Evolutionary conservation across 2,888 invertebrate genomes (phyloP), one percentile per base, ranked within the genome.

Genomic region (Oscheius sp.): DNA sequence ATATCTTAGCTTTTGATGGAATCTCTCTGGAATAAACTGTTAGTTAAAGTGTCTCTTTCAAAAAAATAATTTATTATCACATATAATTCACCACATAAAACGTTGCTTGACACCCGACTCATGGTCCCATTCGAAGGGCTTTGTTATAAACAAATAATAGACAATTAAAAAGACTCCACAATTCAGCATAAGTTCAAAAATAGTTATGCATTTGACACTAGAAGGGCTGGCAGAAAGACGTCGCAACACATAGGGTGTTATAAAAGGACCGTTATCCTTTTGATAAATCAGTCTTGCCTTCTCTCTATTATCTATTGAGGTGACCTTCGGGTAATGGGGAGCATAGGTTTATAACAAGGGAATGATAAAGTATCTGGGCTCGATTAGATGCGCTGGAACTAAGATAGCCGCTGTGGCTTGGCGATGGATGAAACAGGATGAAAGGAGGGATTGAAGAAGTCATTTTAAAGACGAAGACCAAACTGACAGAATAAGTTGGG

Each of bases 361-460:
- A 37, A 95, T 88, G 42, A 98, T 90, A 87, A 95, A 99, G 87
- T 98, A 99, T n/a, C 98, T 90, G 39, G 95, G 90, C 87, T 99
- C 98, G 2, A 99, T 88, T 78, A 98, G 89, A 80, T 91, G 91
- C 84, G 97, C 96, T 8, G 95, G 92, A 0, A 92, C 90, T 12
- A 95, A 87, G 17, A 91, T 91, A 4, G 91, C 84, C 68, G 92
- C 90, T 0, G 72, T 39, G 20, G 31, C 90, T 85, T 85, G 91
- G 93, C 8, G 45, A 53, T 50, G 73, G 3, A 91, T n/a, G 84
- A 29, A 89, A 65, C 76, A 88, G 88, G 80, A 89, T 88, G 61
- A 88, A 76, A 25, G 82, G 69, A 61, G 86, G 81, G 71, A 85
- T 83, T 27, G 86, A 70, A 63, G 79, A 72, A 3, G 87, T 68